These are phyloP conservation scores for Erythrocebus patas DNA, from an alignment of 2,113 vertebrate species.

Conservation along the genomic window DNA sequence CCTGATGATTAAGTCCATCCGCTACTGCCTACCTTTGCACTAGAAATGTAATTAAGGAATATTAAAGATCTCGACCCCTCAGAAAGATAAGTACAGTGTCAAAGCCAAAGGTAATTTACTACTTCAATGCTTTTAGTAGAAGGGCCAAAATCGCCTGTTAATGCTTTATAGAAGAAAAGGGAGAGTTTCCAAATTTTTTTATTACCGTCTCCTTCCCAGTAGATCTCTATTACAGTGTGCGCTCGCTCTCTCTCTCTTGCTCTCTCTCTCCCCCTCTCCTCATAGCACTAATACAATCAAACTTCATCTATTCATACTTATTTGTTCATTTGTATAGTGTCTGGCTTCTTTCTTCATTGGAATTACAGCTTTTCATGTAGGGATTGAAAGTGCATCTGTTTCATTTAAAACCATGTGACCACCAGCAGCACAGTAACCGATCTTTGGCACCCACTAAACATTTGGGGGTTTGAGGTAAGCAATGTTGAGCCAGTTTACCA, in stretches of 20 bases:
- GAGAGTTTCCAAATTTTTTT: slow-evolving; percentile 26
- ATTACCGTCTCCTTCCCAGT: not conserved
- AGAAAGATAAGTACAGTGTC: slow-evolving; percentile 53
- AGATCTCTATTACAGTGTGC: not conserved
- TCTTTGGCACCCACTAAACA: not conserved
- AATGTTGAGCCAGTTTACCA: not conserved
- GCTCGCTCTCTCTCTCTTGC: not conserved
- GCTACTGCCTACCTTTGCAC: not conserved
- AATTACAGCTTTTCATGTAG: not conserved
- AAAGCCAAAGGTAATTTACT: slow-evolving; percentile 58
- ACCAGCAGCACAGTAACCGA: not conserved
- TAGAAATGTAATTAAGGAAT: slow-evolving; percentile 43
- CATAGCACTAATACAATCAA: not conserved
- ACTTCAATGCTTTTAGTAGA: slow-evolving; percentile 60
- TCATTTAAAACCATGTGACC: slow-evolving; percentile 16
- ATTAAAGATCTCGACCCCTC: slow-evolving; percentile 60
- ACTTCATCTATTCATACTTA: not conserved
- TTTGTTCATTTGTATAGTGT: slow-evolving; percentile 7
- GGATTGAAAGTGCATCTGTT: not conserved
- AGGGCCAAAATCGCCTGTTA: slow-evolving; percentile 12
- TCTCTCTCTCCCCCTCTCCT: not conserved
- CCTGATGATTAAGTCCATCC: slow-evolving; percentile 45
- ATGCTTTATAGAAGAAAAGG: slow-evolving; percentile 27
- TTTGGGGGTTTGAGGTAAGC: not conserved
- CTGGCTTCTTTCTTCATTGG: not conserved